Evolutionary conservation across 2,797 vertebrate genomes (phyloP).

Genomic region (Aplochiton taeniatus): DNA sequence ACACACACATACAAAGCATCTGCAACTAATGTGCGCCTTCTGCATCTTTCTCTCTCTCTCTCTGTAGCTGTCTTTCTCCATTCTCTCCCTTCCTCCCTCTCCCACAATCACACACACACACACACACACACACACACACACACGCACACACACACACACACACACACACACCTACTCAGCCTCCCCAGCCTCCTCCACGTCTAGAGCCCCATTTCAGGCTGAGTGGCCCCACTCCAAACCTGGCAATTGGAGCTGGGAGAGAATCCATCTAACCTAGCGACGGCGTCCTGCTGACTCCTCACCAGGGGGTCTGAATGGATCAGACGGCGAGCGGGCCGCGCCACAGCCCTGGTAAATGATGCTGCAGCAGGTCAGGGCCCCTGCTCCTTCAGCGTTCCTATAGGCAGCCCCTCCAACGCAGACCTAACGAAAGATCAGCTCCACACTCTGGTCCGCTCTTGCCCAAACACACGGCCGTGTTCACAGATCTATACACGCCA

Average conservation of each 20-base stretch:
- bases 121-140: conserved; percentile 1
- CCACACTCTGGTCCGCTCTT: too few relatives aligned
- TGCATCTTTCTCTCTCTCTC: not conserved
- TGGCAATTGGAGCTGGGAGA: conserved; percentile 64
- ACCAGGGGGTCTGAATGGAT: conserved; percentile 53
- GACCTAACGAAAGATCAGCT: too few relatives aligned
- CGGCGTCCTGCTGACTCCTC: conserved; percentile 58
- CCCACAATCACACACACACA: conserved; percentile 5
- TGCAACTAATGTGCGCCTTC: too few relatives aligned
- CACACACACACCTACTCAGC: not conserved
- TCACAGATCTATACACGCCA: too few relatives aligned
- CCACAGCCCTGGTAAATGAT: conserved; percentile 19
- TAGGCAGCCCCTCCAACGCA: too few relatives aligned
- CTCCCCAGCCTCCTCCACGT: conserved; percentile 63
- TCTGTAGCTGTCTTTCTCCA: not conserved
- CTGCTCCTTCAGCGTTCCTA: not conserved
- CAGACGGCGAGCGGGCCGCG: conserved; percentile 42
- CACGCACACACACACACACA: not conserved
- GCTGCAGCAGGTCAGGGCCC: not conserved
- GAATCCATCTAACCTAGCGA: conserved; percentile 66
- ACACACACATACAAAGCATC: too few relatives aligned
- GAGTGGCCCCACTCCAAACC: conserved; percentile 65
- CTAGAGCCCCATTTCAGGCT: conserved; percentile 68
- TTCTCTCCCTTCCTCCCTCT: not conserved
- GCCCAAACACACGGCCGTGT: too few relatives aligned